Percentiles rank a stretch among this genome's conserved stretches.
These are phyloP conservation scores for Alosa alosa DNA, from an alignment of 2,113 vertebrate species.

Conservation along the genomic window DNA sequence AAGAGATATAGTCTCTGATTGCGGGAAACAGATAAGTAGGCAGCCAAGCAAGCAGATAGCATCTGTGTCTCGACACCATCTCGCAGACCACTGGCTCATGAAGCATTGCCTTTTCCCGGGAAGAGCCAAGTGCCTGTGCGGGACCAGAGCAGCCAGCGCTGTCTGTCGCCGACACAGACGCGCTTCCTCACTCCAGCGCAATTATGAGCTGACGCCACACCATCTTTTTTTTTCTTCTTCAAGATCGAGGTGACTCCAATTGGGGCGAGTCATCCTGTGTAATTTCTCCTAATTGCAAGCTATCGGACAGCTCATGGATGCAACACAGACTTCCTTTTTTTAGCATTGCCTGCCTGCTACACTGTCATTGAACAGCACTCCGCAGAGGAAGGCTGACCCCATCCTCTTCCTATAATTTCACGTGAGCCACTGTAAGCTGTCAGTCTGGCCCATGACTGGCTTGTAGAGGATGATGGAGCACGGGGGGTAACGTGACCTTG, in stretches of 20 bases:
- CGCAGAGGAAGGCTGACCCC: conserved; percentile 2
- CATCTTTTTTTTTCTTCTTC: neutral
- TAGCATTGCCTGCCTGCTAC: neutral
- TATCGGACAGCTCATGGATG: conserved; percentile 10
- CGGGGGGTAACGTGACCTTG: conserved; percentile 58
- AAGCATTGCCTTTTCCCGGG: neutral
- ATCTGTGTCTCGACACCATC: conserved; percentile 19
- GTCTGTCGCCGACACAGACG: conserved; percentile 9
- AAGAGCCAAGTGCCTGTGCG: neutral
- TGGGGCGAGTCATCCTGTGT: conserved; percentile 4
- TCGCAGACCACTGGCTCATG: conserved; percentile 28
- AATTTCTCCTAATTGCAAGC: conserved; percentile 40
- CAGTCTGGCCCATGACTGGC: conserved; percentile 10
- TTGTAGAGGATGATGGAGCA: neutral
- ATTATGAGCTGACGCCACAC: neutral
- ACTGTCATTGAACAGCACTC: neutral
- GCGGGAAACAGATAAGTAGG: neutral
- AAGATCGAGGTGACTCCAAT: neutral
- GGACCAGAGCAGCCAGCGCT: neutral
- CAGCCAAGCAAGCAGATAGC: conserved; percentile 32
- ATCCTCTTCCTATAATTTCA: conserved; percentile 7
- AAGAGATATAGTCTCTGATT: conserved; percentile 17
- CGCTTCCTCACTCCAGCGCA: neutral
- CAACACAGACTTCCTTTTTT: neutral
- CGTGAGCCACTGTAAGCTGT: conserved; percentile 24